These are phyloP conservation scores for Diceros bicornis DNA, from an alignment of 2,797 vertebrate species.

Conservation along the genomic window DNA sequence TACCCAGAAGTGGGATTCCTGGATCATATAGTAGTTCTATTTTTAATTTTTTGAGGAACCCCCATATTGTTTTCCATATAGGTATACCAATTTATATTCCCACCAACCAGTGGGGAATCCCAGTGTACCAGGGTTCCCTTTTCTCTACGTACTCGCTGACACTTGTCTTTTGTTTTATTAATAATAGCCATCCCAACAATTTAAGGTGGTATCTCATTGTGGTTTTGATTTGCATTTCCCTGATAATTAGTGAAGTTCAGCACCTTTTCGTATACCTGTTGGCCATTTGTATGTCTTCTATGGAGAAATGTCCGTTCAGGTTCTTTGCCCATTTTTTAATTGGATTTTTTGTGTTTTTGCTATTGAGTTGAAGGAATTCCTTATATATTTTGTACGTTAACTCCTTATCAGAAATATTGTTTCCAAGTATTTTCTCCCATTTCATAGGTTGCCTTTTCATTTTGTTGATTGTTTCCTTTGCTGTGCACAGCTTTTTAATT, in stretches of 20 bases:
- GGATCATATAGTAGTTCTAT: neutral
- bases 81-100: neutral
- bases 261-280: neutral
- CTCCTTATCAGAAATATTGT: neutral
- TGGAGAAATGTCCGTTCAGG: neutral
- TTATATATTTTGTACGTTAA: neutral
- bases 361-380: neutral
- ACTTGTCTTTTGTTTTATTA: neutral
- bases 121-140: neutral
- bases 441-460: neutral
- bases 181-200: neutral
- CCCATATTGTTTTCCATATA: neutral
- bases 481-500: neutral
- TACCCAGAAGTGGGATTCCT: neutral
- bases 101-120: too few relatives aligned
- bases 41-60: neutral
- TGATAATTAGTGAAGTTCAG: neutral
- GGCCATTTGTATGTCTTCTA: neutral
- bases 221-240: neutral
- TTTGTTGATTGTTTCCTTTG: neutral
- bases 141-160: neutral
- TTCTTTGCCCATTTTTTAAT: neutral
- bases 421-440: neutral
- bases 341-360: neutral
- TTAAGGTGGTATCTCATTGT: neutral